Evolutionary conservation across 2,113 vertebrate species (phyloP).

Genomic region (Salvelinus alpinus): DNA sequence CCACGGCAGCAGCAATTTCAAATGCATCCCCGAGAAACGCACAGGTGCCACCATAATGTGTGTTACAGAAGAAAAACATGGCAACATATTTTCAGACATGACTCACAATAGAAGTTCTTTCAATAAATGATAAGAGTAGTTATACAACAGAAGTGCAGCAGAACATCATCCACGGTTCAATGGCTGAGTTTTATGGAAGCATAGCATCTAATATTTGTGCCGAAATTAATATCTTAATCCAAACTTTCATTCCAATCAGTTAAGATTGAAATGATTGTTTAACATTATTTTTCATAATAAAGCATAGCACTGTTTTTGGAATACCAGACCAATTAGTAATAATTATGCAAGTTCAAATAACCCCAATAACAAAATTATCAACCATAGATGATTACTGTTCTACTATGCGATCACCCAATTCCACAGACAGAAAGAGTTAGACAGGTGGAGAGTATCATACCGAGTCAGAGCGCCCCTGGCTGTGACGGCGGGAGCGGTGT

Average conservation of each 20-base stretch:
- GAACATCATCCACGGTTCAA: neutral
- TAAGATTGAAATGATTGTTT: neutral
- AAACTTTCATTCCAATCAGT: neutral
- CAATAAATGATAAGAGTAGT: slow-evolving; percentile 62
- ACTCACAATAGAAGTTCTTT: slow-evolving; percentile 49
- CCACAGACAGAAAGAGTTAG: neutral
- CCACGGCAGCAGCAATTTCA: slow-evolving; percentile 84
- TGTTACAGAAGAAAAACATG: slow-evolving; percentile 93
- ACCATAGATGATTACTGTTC: slow-evolving; percentile 4
- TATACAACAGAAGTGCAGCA: slow-evolving; percentile 72
- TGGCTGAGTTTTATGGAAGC: neutral
- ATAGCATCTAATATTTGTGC: neutral
- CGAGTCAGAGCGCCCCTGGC: slow-evolving; percentile 71
- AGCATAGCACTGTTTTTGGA: neutral
- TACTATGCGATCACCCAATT: neutral
- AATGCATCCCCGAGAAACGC: slow-evolving; percentile 91
- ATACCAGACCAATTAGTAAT: neutral
- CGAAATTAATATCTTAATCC: neutral
- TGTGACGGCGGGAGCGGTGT: slow-evolving; percentile 68
- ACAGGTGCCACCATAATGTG: slow-evolving; percentile 86
- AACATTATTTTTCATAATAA: neutral
- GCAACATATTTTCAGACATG: slow-evolving; percentile 91
- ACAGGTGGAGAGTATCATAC: slow-evolving; percentile 58
- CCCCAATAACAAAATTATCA: neutral
- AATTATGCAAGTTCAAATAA: neutral